phyloP scores from a whole-genome alignment of 2,113 vertebrate species.

The Misgurnus anguillicaudatus region DNA sequence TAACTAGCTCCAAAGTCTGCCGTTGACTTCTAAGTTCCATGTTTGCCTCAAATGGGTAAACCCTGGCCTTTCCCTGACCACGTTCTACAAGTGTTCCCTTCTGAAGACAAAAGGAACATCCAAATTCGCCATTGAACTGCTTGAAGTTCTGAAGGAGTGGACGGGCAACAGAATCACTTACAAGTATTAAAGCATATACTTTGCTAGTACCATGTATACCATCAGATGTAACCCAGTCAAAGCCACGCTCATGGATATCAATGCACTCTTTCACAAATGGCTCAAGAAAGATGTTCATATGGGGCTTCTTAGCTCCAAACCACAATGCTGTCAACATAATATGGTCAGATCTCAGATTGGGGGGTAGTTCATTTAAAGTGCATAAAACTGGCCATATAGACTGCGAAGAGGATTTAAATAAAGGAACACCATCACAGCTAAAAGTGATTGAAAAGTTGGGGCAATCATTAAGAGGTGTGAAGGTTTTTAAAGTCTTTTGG shows the following conservation, averaged over 20 bases:
- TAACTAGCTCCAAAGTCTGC: conserved; percentile 5
- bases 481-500: not conserved
- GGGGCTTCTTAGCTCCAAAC: conserved; percentile 12
- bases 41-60: conserved; percentile 12
- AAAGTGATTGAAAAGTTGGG: conserved; percentile 5
- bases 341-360: conserved; percentile 21
- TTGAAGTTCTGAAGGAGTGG: conserved; percentile 32
- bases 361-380: conserved; percentile 30
- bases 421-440: conserved; percentile 33
- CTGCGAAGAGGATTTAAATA: conserved; percentile 20
- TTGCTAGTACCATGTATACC: conserved; percentile 1
- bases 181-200: conserved; percentile 21
- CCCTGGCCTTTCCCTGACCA: not conserved
- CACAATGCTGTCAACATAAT: conserved; percentile 17
- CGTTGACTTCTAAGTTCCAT: not conserved
- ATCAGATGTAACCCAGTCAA: conserved; percentile 12
- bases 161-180: conserved; percentile 18
- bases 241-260: not conserved
- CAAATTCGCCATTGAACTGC: conserved; percentile 16
- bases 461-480: conserved; percentile 2
- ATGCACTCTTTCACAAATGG: conserved; percentile 33
- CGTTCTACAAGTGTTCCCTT: conserved; percentile 6
- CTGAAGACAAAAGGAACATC: conserved; percentile 26
- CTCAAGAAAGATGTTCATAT: not conserved
- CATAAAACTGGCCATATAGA: conserved; percentile 26